A percentile compares a stretch with the other conserved stretches of the same genome.
Evolutionary conservation across 1,140 invertebrate genomes (phyloP).

Genomic region (Aphis craccivora): DNA sequence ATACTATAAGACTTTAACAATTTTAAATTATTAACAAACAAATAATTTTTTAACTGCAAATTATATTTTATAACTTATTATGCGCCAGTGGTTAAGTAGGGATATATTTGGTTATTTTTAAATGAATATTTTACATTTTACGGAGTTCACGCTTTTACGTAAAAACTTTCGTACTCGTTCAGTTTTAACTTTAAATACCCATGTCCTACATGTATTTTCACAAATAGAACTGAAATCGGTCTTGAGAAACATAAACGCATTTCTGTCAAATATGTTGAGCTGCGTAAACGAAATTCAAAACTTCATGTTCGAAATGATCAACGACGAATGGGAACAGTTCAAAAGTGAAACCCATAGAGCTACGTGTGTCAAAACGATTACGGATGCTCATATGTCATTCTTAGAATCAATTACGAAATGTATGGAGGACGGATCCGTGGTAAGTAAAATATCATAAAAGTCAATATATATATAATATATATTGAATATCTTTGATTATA

Average conservation of each 20-base stretch:
- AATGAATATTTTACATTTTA: too few species aligned
- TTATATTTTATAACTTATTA: background rate
- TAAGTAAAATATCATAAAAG: background rate
- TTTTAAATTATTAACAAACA: background rate
- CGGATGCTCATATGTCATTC: background rate
- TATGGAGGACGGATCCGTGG: background rate
- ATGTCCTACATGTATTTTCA: background rate
- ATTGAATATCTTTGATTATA: background rate
- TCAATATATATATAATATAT: background rate
- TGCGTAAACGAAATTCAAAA: conserved; percentile 25
- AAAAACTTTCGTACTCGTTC: background rate
- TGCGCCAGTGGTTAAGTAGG: background rate
- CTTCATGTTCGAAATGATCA: conserved; percentile 16
- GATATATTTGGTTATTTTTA: too few species aligned
- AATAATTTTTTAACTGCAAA: background rate
- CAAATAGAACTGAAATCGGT: background rate
- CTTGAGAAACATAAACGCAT: conserved; percentile 26
- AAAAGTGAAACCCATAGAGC: background rate
- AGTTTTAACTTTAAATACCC: background rate
- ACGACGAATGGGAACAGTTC: conserved; percentile 44
- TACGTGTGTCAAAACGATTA: background rate
- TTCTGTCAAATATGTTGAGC: conserved; percentile 3
- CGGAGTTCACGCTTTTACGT: background rate
- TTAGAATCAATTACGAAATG: background rate
- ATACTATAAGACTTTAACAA: background rate